These are phyloP conservation scores for Lepeophtheirus nordmannii DNA, from an alignment of 2,888 invertebrate genomes.

Conservation along the genomic window DNA sequence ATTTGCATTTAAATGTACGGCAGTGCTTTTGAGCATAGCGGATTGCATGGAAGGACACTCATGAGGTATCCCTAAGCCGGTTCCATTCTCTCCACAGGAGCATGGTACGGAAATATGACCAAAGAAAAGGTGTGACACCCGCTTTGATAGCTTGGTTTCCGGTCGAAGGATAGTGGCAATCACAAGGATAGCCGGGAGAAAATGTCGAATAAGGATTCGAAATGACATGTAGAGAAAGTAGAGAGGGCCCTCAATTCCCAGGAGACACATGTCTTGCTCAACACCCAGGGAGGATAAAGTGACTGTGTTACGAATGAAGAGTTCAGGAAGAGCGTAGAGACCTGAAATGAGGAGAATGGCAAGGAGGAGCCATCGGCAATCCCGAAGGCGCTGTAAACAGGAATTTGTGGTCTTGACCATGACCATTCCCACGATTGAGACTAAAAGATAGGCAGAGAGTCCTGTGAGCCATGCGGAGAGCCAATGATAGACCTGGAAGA, in stretches of 20 bases:
- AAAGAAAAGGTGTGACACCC: conserved; percentile 15
- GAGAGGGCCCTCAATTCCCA: background rate
- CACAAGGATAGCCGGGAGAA: conserved; percentile 8
- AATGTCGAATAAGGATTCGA: background rate
- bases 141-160: conserved; percentile 16
- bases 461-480: conserved; percentile 13
- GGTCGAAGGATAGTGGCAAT: conserved; percentile 10
- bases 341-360: conserved; percentile 10
- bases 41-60: conserved; percentile 17
- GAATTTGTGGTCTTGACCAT: conserved; percentile 18
- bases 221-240: conserved; percentile 14
- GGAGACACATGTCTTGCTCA: conserved; percentile 9
- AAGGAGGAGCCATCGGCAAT: conserved; percentile 18
- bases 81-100: conserved; percentile 9
- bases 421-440: conserved; percentile 11
- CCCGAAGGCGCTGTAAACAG: conserved; percentile 13
- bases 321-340: conserved; percentile 19
- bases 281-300: background rate
- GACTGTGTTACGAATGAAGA: conserved; percentile 10
- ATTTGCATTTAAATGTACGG: background rate
- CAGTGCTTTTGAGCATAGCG: conserved; percentile 11
- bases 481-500: conserved; percentile 13
- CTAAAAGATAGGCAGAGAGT: conserved; percentile 16
- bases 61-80: conserved; percentile 8
- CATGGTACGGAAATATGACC: conserved; percentile 15